Conservation (phyloP, 2,113 vertebrate species). For the Empidonax traillii region DNA sequence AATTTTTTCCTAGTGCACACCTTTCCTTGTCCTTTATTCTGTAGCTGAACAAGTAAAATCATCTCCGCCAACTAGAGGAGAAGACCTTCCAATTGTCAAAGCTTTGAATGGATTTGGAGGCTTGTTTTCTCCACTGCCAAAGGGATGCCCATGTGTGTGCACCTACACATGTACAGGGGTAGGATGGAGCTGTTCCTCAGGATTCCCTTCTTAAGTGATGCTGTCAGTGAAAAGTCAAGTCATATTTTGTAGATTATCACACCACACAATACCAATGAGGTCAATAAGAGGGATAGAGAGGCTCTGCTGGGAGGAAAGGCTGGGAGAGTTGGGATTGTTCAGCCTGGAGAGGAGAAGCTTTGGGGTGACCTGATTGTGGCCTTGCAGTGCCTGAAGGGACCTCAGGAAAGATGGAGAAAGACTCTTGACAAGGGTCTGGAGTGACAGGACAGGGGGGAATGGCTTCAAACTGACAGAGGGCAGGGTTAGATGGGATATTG, state of each 20-base stretch:
- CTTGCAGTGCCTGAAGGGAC: neutral
- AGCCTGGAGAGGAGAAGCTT: neutral
- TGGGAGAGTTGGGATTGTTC: neutral
- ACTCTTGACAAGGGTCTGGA: neutral
- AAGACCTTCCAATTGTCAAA: neutral
- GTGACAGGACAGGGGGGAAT: neutral
- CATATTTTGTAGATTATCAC: neutral
- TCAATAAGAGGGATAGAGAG: neutral
- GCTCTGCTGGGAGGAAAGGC: neutral
- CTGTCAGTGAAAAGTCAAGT: neutral
- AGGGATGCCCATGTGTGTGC: neutral
- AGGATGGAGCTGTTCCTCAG: accelerated
- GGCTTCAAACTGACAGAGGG: neutral
- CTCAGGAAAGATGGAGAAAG: neutral
- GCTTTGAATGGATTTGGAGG: neutral
- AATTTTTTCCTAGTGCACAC: neutral
- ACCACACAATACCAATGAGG: neutral
- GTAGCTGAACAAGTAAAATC: neutral
- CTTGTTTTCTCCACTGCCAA: neutral
- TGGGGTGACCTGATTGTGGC: neutral
- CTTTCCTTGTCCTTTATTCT: neutral
- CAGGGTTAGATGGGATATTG: neutral
- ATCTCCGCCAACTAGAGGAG: neutral
- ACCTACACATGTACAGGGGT: accelerated
- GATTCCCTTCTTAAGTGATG: neutral